Conservation (phyloP, 37 sponge, comb jelly and placozoan genomes). For the Dysidea cf. avara region DNA sequence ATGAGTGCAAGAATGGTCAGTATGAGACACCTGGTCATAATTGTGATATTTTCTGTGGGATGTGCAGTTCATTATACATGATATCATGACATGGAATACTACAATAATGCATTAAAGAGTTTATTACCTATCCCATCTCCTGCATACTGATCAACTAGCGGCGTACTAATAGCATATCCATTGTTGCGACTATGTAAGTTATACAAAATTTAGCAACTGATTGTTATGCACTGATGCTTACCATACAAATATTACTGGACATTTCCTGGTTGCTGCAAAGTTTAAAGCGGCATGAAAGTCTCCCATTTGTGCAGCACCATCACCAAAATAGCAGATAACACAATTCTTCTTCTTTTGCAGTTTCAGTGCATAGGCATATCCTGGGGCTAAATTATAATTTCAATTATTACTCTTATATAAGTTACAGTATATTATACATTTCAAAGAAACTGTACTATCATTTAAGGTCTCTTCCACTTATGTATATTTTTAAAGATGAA, state of each 20-base stretch:
- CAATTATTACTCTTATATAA: too few species aligned
- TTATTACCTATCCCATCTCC: constrained; percentile 88
- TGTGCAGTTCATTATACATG: too few species aligned
- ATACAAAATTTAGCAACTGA: not conserved
- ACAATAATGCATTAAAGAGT: too few species aligned
- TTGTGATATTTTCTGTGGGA: too few species aligned
- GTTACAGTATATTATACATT: too few species aligned
- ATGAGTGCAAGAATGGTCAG: too few species aligned
- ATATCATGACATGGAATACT: too few species aligned
- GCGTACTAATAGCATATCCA: constrained; percentile 97
- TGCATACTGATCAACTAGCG: constrained; percentile 81
- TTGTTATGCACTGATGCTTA: constrained; percentile 12
- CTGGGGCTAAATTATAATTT: constrained; percentile 82
- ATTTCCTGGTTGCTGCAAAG: constrained; percentile 90
- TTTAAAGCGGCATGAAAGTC: constrained; percentile 97
- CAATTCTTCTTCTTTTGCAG: constrained; percentile 68
- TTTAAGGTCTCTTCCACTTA: too few species aligned
- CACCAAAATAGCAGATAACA: constrained; percentile 94
- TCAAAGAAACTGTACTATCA: too few species aligned
- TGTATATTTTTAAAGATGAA: too few species aligned
- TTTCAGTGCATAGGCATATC: constrained; percentile 94
- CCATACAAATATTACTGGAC: constrained; percentile 96
- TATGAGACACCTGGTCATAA: too few species aligned
- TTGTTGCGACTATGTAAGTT: constrained; percentile 76
- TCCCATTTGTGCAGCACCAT: constrained; percentile 97